Evolutionary conservation across 1,140 invertebrate species (phyloP).

Genomic region (Lucilia cuprina): DNA sequence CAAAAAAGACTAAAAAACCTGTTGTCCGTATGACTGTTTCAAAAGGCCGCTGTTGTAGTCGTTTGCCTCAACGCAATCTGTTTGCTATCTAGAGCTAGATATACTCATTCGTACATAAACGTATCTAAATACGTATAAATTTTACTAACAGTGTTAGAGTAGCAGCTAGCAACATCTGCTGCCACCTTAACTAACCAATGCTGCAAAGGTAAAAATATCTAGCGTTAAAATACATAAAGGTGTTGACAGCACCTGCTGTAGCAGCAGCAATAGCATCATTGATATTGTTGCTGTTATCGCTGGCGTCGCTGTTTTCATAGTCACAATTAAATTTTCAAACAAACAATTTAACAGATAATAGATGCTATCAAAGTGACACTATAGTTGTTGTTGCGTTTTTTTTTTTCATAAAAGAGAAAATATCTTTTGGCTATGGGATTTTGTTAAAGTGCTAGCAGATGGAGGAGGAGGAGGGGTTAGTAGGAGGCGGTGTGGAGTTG

Average conservation of each 20-base stretch:
- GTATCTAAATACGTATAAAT: neutral
- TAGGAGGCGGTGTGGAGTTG: neutral
- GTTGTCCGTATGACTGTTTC: constrained; percentile 32
- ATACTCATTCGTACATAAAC: neutral
- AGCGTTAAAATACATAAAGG: neutral
- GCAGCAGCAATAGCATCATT: neutral
- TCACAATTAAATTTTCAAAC: constrained; percentile 27
- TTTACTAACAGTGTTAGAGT: neutral
- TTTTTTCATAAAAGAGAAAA: neutral
- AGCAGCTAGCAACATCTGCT: constrained; percentile 15
- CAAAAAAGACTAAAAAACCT: constrained; percentile 39
- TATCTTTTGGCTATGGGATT: neutral
- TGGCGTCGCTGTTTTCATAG: neutral
- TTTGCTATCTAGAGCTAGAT: neutral
- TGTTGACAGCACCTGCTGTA: neutral
- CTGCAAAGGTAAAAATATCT: neutral
- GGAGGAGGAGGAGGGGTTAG: neutral
- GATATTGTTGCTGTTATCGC: neutral
- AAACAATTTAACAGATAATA: constrained; percentile 35
- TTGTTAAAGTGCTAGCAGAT: neutral
- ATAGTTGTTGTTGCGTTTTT: neutral
- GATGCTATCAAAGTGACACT: constrained; percentile 27
- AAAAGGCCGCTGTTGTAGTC: constrained; percentile 31
- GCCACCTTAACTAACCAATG: neutral
- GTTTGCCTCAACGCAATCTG: constrained; percentile 34